phyloP scores from a whole-genome alignment of 1,140 invertebrate species.

The Eumeta japonica region DNA sequence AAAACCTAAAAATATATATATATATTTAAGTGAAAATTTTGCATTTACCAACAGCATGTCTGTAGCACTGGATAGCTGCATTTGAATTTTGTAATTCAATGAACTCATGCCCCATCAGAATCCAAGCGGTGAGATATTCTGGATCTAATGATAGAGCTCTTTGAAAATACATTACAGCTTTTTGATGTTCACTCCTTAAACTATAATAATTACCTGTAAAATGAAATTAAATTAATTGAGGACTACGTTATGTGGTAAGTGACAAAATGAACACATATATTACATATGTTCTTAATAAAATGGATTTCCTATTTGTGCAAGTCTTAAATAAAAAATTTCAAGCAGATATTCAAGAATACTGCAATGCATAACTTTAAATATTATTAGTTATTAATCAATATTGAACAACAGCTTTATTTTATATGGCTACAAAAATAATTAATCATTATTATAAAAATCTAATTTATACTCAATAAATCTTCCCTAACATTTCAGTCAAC shows the following conservation, averaged over 20 bases:
- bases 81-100: conserved; percentile 99
- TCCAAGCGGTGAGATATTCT: conserved; percentile 94
- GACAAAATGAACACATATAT: not conserved
- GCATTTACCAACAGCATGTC: conserved; percentile 93
- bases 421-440: too few species aligned
- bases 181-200: conserved; percentile 92
- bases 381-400: not conserved
- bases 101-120: conserved; percentile 97
- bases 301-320: too few species aligned
- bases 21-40: too few species aligned
- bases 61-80: conserved; percentile 94
- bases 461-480: too few species aligned
- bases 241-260: not conserved
- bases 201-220: conserved; percentile 95
- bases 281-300: too few species aligned
- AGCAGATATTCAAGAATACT: too few species aligned
- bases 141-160: conserved; percentile 93
- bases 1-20: conserved; percentile 4
- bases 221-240: not conserved
- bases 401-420: too few species aligned
- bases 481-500: too few species aligned
- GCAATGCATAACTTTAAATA: not conserved
- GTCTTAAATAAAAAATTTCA: too few species aligned
- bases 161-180: conserved; percentile 95
- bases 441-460: too few species aligned